phyloP scores from a whole-genome alignment of 2,888 invertebrate species.

The Erpobdella octoculata region DNA sequence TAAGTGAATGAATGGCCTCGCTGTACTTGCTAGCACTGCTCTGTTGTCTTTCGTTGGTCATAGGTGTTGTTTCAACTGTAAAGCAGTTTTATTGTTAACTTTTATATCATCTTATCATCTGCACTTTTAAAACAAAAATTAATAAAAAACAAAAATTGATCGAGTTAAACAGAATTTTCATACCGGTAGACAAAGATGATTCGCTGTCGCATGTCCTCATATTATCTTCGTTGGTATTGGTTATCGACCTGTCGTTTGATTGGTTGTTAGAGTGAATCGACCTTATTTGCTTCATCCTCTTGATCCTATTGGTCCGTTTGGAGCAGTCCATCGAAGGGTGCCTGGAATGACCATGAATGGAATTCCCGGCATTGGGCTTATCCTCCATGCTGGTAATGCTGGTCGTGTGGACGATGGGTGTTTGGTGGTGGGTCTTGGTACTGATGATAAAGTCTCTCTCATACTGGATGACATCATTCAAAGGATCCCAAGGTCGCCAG shows the following conservation, averaged over 20 bases:
- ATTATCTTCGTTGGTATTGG: background rate
- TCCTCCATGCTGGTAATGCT: constrained; percentile 62
- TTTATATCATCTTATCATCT: background rate
- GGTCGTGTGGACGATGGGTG: constrained; percentile 66
- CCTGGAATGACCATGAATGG: constrained; percentile 4
- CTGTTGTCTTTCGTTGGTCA: constrained; percentile 7
- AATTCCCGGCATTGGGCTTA: constrained; percentile 23
- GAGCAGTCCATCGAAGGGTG: constrained; percentile 22
- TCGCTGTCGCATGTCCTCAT: constrained; percentile 28
- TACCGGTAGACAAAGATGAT: constrained; percentile 27
- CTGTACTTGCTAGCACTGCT: background rate
- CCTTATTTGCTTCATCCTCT: constrained; percentile 32
- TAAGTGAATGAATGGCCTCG: constrained; percentile 22
- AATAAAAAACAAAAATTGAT: background rate
- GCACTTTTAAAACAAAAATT: background rate
- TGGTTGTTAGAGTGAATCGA: constrained; percentile 21
- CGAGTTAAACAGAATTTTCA: background rate
- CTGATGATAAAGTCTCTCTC: constrained; percentile 72
- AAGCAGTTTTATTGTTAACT: too few species aligned
- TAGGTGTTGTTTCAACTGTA: background rate
- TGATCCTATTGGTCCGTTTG: constrained; percentile 2
- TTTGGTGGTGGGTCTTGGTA: constrained; percentile 68
- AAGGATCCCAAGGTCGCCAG: constrained; percentile 76
- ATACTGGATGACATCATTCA: constrained; percentile 77
- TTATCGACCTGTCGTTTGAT: constrained; percentile 25